Percentiles rank a stretch among this genome's conserved stretches.
Evolutionary conservation across 2,113 vertebrate species (phyloP).

Genomic region (Otus sunia): DNA sequence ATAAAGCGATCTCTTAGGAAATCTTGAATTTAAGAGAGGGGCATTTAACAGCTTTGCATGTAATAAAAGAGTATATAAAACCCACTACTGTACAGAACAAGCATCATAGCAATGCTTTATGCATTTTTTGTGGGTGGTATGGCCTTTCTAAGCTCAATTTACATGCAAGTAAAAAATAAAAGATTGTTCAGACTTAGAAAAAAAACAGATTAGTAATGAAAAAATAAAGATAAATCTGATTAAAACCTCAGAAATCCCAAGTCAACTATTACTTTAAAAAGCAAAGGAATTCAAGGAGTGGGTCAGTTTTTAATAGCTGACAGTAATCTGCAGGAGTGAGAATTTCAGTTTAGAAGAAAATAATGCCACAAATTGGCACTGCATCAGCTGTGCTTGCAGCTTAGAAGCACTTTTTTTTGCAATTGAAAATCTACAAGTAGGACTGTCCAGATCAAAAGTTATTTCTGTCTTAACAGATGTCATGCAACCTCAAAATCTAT

Average conservation of each 20-base stretch:
- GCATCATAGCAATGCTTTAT: background rate
- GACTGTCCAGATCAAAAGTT: background rate
- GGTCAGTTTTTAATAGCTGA: background rate
- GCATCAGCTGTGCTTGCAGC: background rate
- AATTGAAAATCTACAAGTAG: background rate
- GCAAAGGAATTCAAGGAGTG: background rate
- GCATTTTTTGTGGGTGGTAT: background rate
- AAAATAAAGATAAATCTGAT: background rate
- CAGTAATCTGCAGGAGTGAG: background rate
- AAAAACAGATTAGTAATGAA: background rate
- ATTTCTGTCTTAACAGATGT: background rate
- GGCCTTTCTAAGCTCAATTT: background rate
- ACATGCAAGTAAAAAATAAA: background rate
- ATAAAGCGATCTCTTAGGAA: constrained; percentile 7
- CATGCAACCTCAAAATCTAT: background rate
- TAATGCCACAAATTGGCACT: background rate
- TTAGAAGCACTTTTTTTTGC: background rate
- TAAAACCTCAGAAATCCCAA: background rate
- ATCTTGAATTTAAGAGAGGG: background rate
- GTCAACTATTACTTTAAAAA: background rate
- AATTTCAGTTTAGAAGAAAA: constrained; percentile 4
- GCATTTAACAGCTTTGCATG: background rate
- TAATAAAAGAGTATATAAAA: background rate
- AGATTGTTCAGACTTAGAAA: background rate
- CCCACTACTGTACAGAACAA: background rate